These are phyloP conservation scores for Acrossocheilus fasciatus DNA, from an alignment of 2,797 vertebrate genomes.

Conservation along the genomic window DNA sequence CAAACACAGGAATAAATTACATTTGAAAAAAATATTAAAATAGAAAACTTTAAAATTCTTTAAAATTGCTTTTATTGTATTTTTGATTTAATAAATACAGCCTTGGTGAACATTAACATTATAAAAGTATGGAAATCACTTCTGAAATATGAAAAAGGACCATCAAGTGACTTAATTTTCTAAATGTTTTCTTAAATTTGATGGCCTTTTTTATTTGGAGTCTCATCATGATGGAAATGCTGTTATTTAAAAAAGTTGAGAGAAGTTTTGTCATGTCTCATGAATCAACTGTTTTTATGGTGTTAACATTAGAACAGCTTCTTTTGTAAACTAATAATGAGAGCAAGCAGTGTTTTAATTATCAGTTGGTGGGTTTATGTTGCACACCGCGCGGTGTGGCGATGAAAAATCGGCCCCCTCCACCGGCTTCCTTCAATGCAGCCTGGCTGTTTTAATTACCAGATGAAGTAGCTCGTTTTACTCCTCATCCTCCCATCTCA, in stretches of 20 bases:
- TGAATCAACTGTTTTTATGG: background rate
- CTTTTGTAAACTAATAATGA: slow-evolving; percentile 27
- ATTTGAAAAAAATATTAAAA: too few species aligned
- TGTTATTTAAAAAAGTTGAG: background rate
- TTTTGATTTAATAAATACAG: background rate
- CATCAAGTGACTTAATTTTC: background rate
- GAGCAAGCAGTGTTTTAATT: slow-evolving; percentile 29
- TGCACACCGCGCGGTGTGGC: background rate
- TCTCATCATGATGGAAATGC: background rate
- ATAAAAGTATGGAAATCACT: background rate
- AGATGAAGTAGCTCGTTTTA: slow-evolving; percentile 51
- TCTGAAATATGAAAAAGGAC: background rate
- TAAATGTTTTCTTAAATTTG: background rate
- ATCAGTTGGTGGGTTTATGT: slow-evolving; percentile 1
- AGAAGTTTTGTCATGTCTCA: background rate
- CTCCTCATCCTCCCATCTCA: slow-evolving; percentile 42
- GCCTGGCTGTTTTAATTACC: slow-evolving; percentile 35
- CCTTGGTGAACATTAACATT: background rate
- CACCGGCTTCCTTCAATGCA: slow-evolving; percentile 3
- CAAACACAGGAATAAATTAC: too few species aligned
- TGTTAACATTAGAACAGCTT: slow-evolving; percentile 8
- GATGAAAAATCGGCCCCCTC: background rate
- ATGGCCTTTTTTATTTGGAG: background rate
- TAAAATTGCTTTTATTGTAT: background rate
- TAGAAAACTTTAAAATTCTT: background rate